These are phyloP conservation scores for Onchidella celtica DNA, from an alignment of 2,888 invertebrate species.

Conservation along the genomic window DNA sequence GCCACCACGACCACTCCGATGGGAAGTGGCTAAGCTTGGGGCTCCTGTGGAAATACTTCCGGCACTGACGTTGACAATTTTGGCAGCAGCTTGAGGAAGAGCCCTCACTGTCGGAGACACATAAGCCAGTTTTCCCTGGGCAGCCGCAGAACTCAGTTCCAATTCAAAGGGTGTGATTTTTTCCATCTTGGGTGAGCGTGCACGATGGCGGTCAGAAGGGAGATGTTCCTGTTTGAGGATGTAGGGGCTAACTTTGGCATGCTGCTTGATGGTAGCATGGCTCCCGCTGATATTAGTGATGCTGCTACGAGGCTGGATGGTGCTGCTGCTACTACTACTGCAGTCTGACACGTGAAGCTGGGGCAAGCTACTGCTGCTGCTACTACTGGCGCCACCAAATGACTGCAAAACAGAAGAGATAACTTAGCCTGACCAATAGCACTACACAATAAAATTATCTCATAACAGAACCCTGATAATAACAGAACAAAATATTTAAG, in stretches of 20 bases:
- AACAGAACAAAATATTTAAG: too few relatives aligned
- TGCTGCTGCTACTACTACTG: constrained; percentile 14
- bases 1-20: constrained; percentile 55
- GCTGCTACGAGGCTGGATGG: neutral
- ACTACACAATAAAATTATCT: too few relatives aligned
- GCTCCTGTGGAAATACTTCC: constrained; percentile 50
- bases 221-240: constrained; percentile 62
- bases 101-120: constrained; percentile 74
- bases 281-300: constrained; percentile 14
- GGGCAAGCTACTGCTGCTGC: constrained; percentile 16
- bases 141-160: constrained; percentile 68
- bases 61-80: constrained; percentile 58
- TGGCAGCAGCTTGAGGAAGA: constrained; percentile 57
- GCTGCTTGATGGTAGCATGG: constrained; percentile 51
- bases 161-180: constrained; percentile 65
- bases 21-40: constrained; percentile 55
- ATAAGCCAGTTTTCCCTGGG: constrained; percentile 74
- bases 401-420: constrained; percentile 18
- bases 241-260: constrained; percentile 66
- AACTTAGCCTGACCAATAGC: too few relatives aligned
- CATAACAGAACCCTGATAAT: too few relatives aligned
- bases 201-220: constrained; percentile 23
- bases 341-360: constrained; percentile 24
- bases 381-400: constrained; percentile 41
- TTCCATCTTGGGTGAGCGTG: constrained; percentile 64